Evolutionary conservation across 2,113 vertebrate species (phyloP), one percentile per base, ranked within the genome.

Genomic region (Rynchops niger): DNA sequence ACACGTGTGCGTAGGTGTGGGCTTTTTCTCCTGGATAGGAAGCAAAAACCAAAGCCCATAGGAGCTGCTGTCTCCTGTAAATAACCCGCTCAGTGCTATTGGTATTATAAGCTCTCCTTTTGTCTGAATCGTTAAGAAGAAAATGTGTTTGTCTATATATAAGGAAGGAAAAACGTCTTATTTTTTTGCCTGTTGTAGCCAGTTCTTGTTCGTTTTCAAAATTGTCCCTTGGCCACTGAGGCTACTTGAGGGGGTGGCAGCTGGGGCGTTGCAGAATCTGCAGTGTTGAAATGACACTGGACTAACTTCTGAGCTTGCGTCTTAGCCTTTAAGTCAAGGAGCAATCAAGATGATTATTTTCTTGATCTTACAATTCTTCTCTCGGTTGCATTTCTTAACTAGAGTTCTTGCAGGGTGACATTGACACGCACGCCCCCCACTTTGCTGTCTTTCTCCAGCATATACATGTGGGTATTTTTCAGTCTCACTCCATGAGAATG

Each of bases 161-260:
- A 36, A 70, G 42, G 50, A 58, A 77, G 45, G 9, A 23, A 38
- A 53, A 83, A 53, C 0, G 0, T 2, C 1, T 3, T 3, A 0
- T 1, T n/a, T 52, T 74, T 69, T 67, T 36, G 7, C 21, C 18
- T 2, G 1, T 16, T 59, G 22, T 58, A 45, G 25, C 50, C 32
- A 29, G 9, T 21, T 76, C 47, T n/a, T 29, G n/a, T 38, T 65
- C 9, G 0, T 53, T 50, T 63, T 67, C 38, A 71, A 6, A 47
- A 10, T 1, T 72, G 59, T 12, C 55, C 25, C 21, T 79, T 61
- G 43, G 29, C 23, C 26, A 8, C 12, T 27, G 49, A 40, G 19
- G 59, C 77, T 55, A 0, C 43, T 50, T 2, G 3, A 3, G n/a
- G 50, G 22, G 29, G 71, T 82, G 70, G 23, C 40, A 63, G 20